Base-by-base conservation (phyloP, 1,140 invertebrate species). In the Mycetomoellerius zeteki region DNA sequence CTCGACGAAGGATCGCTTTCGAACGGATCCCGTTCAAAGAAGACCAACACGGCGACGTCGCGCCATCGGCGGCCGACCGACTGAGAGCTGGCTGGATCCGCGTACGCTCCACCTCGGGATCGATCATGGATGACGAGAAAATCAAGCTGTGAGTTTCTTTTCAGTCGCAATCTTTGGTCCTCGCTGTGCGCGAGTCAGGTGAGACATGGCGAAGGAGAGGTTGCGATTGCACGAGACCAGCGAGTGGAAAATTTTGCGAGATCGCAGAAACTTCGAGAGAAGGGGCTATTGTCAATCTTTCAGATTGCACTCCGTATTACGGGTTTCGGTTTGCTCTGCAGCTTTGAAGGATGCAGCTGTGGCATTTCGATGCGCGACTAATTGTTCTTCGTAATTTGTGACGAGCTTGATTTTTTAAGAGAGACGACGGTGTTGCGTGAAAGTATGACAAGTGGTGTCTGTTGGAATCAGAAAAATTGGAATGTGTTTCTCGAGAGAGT, bases 71-170 rank as follows among this genome's bases (percentile, higher is more conserved):
- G 58, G 58, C n/a, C 33, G 56, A 64, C 19, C 37, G 54, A 75
- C 52, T n/a, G 54, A 52, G 71, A 72, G 85, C 76, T 52, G 27
- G 16, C 21, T 77, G 47, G 21, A 54, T 0, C 12, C 73, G 14
- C 47, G 24, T n/a, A 33, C 81, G 43, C 19, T 60, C 24, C 78
- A 52, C 30, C 19, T 24, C 14, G 16, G 75, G 52, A 69, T 33
- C 62, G 82, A 89, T 69, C 87, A 95, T 95, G 94, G 93, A 94
- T 78, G 92, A 92, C 75, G 94, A 95, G 84, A 95, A 92, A 88
- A 93, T 95, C 64, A 95, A 93, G 60, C 92, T 95, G 94, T 95
- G 89, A 95, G 94, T 95, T 91, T 12, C 14, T 24, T 16, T 47
- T 21, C 27, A 37, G n/a, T 71, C 21, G 47, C 50, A 3, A 21